Conservation (phyloP, 2,113 vertebrate genomes). For the Rattus rattus region DNA sequence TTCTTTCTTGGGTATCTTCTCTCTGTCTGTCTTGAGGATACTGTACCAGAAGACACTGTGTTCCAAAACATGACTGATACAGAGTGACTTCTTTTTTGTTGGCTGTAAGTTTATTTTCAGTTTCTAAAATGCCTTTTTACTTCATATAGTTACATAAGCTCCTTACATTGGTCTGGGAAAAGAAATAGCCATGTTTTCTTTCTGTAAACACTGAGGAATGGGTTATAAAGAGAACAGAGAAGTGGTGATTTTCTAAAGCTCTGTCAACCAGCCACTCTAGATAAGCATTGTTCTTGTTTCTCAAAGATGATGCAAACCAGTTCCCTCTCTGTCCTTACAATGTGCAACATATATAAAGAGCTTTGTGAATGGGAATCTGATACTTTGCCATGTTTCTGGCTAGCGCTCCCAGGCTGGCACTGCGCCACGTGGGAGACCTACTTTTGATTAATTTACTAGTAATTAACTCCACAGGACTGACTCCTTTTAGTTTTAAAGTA, state of each 20-base stretch:
- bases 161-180: background rate
- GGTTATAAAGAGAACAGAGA: background rate
- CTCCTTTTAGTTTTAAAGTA: conserved; percentile 73
- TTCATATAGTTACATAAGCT: background rate
- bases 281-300: background rate
- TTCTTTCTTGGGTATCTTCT: background rate
- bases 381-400: background rate
- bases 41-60: background rate
- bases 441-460: conserved; percentile 68
- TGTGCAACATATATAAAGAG: background rate
- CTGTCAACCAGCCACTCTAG: background rate
- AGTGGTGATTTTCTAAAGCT: background rate
- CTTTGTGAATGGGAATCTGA: background rate
- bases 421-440: conserved; percentile 34
- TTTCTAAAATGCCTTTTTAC: conserved; percentile 20
- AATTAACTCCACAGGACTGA: conserved; percentile 76
- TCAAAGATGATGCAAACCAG: background rate
- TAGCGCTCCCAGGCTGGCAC: conserved; percentile 18
- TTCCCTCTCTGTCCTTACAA: background rate
- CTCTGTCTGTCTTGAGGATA: background rate
- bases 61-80: background rate
- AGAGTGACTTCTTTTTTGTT: background rate
- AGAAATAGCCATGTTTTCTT: background rate
- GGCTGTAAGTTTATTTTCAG: conserved; percentile 27
- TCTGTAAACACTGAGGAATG: background rate